phyloP scores from a whole-genome alignment of 2,113 vertebrate genomes.

The Phyllostomus hastatus region DNA sequence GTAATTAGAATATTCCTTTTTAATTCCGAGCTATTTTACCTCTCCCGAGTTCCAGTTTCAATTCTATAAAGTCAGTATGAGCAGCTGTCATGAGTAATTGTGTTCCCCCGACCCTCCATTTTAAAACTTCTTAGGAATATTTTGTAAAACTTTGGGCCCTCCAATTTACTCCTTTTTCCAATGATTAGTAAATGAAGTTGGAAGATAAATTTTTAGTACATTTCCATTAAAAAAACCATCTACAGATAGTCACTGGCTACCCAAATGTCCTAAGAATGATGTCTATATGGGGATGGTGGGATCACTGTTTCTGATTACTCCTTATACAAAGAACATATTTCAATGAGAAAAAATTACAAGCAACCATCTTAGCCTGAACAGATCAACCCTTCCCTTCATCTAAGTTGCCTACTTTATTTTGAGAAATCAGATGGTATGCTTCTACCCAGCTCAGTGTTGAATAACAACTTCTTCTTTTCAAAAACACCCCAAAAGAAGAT shows the following conservation, averaged over 20 bases:
- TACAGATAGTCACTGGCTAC: neutral
- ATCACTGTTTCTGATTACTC: neutral
- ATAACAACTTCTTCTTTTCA: neutral
- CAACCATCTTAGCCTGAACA: neutral
- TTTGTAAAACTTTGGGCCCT: neutral
- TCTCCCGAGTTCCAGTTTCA: neutral
- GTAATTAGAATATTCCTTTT: neutral
- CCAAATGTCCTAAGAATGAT: neutral
- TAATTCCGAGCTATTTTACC: neutral
- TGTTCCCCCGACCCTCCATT: neutral
- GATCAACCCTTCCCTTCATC: neutral
- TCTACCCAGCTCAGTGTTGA: neutral
- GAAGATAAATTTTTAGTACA: neutral
- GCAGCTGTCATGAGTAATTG: neutral
- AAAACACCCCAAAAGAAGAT: neutral
- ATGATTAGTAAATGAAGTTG: neutral
- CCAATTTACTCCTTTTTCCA: neutral
- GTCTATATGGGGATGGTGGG: neutral
- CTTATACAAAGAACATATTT: neutral
- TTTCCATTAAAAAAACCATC: conserved; percentile 4
- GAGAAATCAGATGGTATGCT: neutral
- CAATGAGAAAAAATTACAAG: neutral
- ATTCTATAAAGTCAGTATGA: neutral
- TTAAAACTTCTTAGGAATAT: neutral
- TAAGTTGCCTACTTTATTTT: neutral